Base-by-base conservation (phyloP, 30 jellyfish, hydroid and myxozoan genomes). In the Hydra vulgaris region DNA sequence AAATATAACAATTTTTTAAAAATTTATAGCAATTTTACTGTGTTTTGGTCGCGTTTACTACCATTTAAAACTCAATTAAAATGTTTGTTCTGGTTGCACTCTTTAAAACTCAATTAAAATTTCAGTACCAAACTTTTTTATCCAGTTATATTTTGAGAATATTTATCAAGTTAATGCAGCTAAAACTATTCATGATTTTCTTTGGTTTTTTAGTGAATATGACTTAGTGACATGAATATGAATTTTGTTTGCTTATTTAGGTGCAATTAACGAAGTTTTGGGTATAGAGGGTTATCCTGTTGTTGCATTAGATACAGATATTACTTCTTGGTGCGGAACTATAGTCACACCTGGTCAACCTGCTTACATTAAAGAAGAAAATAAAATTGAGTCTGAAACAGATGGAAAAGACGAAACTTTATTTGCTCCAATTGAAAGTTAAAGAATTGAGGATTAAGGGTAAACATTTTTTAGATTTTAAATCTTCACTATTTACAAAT, bases 301-400 rank as follows among this genome's bases (percentile, higher is more conserved):
- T 53, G 25, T 74, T 53, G 90, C 90, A 0, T 23, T 88, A 76
- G 96, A 88, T 76, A 79, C 90, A 1, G 91, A 84, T 82, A 84
- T 83, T n/a, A 88, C 96, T n/a, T 88, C 96, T 23, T 88, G 96
- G 96, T 95, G 96, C 54, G 96, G 96, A 5, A 88, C 95, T 1
- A 83, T 88, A 23, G 96, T 88, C 7, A 88, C 96, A 71, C 96
- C 96, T n/a, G 96, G 96, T 70, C 74, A 77, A 82, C 85, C 87
- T 56, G 95, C 96, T 1, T 88, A 88, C 90, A 80, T 66, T 82
- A 88, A 88, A 66, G 96, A 88, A 54, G 96, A 84, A 20, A 95
- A 83, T 72, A 88, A 77, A 78, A 88, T 79, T 26, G 88, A 83
- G 53, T 84, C 89, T 21, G 27, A 26, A 80, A 83, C 54, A 26